Base-by-base conservation (phyloP, 2,888 invertebrate species). In the Pteria penguin region DNA sequence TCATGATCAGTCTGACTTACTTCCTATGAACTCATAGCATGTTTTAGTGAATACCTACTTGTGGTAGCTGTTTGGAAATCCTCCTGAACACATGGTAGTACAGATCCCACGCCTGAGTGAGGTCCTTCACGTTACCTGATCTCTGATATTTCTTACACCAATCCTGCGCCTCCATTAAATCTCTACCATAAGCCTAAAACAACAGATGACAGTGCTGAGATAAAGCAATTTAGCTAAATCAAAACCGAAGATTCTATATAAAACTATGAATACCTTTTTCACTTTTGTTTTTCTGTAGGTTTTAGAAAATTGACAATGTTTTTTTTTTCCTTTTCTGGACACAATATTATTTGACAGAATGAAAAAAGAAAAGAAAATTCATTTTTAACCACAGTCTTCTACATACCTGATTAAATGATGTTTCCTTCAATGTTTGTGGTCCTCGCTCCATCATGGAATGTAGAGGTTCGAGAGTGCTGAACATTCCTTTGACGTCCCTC, bases 101-200 rank as follows among this genome's bases (percentile, higher is more conserved):
- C 52, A 98, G 94, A 91, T 99, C 99, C 99, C 99, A 99, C 2
- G 99, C 99, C 91, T 98, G 98, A 91, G 98, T 98, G 82, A 99
- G 93, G 89, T 99, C 99, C 83, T 97, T 95, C 4, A 96, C 95
- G 85, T 96, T 96, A 0, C 96, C 95, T 0, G 97, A 96, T 29
- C 95, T 94, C 94, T 95, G 92, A 91, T 96, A 99, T 86, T 97
- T 95, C 88, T 96, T 95, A 91, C 99, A 99, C 96, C 97, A 98
- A 87, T 98, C 97, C 86, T 96, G 95, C 0, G 99, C 99, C 90
- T 99, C 98, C 86, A 95, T 95, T 77, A 99, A 93, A 91, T 99
- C 99, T 65, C 97, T 94, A 0, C 97, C 98, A 90, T 99, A 99
- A 0, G 98, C 97, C 94, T 94, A 84, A 1, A 86, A 84, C 22